These are phyloP conservation scores for Portevinia maculata DNA, from an alignment of 2,888 invertebrate species.

Conservation along the genomic window DNA sequence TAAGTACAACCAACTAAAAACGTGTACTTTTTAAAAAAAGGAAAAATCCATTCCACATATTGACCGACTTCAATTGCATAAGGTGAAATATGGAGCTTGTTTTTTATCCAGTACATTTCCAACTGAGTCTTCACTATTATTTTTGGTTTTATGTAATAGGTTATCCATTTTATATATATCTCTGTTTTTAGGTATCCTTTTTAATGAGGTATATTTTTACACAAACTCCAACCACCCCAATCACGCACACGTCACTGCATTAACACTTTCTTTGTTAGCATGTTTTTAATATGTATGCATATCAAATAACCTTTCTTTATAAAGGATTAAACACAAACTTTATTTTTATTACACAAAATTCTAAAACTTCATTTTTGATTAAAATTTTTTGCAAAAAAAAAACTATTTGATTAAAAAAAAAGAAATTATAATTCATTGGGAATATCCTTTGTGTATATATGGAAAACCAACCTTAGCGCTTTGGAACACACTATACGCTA, in stretches of 20 bases:
- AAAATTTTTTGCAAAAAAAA: slow-evolving; percentile 15
- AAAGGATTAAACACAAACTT: slow-evolving; percentile 7
- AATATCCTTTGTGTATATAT: slow-evolving; percentile 57
- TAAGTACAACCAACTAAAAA: slow-evolving; percentile 76
- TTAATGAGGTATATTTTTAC: not conserved
- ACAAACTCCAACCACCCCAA: slow-evolving; percentile 37
- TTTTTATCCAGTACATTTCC: slow-evolving; percentile 42
- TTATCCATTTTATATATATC: slow-evolving; percentile 38
- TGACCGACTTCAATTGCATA: slow-evolving; percentile 54
- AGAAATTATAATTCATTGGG: too few species aligned
- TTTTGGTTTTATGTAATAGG: slow-evolving; percentile 51
- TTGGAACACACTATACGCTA: slow-evolving; percentile 83
- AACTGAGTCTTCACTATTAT: slow-evolving; percentile 31
- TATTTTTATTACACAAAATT: slow-evolving; percentile 1
- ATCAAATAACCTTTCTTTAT: slow-evolving; percentile 47
- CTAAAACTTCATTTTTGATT: slow-evolving; percentile 12
- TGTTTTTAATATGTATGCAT: slow-evolving; percentile 26
- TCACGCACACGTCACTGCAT: slow-evolving; percentile 55
- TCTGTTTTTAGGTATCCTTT: slow-evolving; percentile 46
- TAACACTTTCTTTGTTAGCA: slow-evolving; percentile 47
- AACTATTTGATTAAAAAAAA: slow-evolving; percentile 17
- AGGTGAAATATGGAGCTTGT: slow-evolving; percentile 7
- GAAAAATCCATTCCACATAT: slow-evolving; percentile 11
- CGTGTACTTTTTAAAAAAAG: slow-evolving; percentile 34
- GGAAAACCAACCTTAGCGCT: slow-evolving; percentile 83